A percentile compares a stretch with the other conserved stretches of the same genome.
Conservation (phyloP, 2,113 vertebrate species). For the Takifugu flavidus region DNA sequence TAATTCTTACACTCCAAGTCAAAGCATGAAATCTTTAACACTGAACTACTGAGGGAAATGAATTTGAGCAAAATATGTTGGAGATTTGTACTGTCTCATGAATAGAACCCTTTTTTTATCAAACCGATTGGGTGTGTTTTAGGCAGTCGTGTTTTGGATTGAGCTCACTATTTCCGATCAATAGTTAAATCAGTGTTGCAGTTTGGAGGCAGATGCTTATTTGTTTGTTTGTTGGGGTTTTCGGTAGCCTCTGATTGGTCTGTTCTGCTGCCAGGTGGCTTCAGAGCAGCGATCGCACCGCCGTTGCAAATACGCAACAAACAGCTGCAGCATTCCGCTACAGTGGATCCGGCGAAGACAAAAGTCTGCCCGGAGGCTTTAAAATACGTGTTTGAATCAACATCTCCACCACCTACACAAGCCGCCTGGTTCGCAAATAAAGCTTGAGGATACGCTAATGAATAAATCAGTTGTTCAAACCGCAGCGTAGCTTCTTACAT, state of each 20-base stretch:
- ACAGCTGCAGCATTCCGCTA: not conserved
- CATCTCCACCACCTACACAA: not conserved
- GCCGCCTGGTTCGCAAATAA: not conserved
- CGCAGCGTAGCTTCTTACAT: not conserved
- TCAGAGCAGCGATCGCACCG: slow-evolving; percentile 1
- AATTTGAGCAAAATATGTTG: too few relatives aligned
- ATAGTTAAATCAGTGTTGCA: too few relatives aligned
- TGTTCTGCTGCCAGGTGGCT: slow-evolving; percentile 15
- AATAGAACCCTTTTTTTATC: too few relatives aligned
- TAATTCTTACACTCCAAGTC: not conserved
- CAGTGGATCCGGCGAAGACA: not conserved
- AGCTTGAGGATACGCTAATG: not conserved
- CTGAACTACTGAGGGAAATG: too few relatives aligned
- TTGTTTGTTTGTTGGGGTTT: not conserved
- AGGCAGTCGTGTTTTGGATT: too few relatives aligned
- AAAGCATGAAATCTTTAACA: too few relatives aligned
- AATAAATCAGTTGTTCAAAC: slow-evolving; percentile 5
- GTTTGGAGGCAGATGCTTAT: too few relatives aligned
- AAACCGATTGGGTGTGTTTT: too few relatives aligned
- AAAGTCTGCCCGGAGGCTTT: not conserved
- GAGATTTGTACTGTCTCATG: too few relatives aligned
- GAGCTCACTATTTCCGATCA: too few relatives aligned
- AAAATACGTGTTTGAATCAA: slow-evolving; percentile 10
- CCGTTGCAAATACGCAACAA: slow-evolving; percentile 7
- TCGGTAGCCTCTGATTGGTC: slow-evolving; percentile 15